phyloP scores from a whole-genome alignment of 2,888 invertebrate species.

The Plebejus anna region DNA sequence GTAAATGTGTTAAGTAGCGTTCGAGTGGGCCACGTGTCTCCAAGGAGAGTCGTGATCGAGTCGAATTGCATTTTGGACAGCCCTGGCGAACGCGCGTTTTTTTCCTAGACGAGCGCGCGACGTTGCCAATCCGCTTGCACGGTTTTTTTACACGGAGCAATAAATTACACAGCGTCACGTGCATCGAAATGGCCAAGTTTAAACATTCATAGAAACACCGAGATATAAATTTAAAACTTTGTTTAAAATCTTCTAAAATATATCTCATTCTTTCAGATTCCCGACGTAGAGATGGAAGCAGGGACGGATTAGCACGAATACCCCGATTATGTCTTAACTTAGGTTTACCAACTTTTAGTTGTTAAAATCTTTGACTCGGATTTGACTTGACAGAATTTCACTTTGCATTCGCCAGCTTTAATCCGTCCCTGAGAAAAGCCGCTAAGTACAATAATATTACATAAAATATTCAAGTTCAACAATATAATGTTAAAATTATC shows the following conservation, averaged over 20 bases:
- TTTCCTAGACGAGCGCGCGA: conserved; percentile 11
- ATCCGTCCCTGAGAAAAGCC: conserved; percentile 9
- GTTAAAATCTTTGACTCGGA: background rate
- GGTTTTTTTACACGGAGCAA: conserved; percentile 22
- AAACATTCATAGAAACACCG: conserved; percentile 19
- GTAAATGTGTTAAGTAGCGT: background rate
- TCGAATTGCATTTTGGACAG: background rate
- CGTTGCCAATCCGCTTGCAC: conserved; percentile 30
- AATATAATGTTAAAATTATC: conserved; percentile 54
- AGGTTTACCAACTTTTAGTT: background rate
- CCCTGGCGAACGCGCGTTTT: conserved; percentile 14
- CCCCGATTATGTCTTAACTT: background rate
- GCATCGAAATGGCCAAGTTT: conserved; percentile 26
- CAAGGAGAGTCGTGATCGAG: background rate
- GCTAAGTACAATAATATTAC: conserved; percentile 34
- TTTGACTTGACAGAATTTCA: background rate
- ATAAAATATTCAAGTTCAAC: conserved; percentile 55
- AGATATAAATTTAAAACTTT: conserved; percentile 29
- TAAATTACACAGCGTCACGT: conserved; percentile 21
- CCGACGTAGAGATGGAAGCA: background rate
- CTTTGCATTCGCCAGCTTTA: background rate
- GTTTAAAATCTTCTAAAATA: conserved; percentile 26
- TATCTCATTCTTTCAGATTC: conserved; percentile 14
- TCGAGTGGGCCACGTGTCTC: background rate
- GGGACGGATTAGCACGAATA: background rate